Conservation (phyloP, 2,888 invertebrate species). For the Cephus sareptanus region DNA sequence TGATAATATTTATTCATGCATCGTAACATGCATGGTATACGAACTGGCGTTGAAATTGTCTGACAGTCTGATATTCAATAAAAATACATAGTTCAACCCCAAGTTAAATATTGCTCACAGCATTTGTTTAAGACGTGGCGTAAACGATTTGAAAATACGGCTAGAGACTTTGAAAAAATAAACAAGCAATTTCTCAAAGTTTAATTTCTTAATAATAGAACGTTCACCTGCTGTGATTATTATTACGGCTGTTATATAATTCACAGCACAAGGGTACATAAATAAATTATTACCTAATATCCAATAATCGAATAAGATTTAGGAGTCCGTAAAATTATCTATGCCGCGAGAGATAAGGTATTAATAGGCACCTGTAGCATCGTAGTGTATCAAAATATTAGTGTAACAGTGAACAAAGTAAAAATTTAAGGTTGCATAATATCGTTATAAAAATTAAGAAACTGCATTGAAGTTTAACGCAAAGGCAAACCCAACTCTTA, state of each 20-base stretch:
- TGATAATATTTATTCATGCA: not conserved
- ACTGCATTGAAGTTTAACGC: not conserved
- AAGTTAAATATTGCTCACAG: not conserved
- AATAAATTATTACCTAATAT: not conserved
- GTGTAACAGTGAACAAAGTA: not conserved
- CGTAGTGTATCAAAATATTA: not conserved
- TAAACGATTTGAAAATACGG: not conserved
- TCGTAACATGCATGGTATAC: not conserved
- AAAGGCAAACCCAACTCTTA: not conserved
- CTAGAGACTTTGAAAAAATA: not conserved
- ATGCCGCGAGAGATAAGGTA: not conserved
- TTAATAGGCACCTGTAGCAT: not conserved
- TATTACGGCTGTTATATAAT: not conserved
- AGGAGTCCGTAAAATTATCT: not conserved
- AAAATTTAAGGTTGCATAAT: not conserved
- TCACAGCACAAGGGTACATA: not conserved
- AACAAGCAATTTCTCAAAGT: not conserved
- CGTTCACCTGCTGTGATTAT: not conserved
- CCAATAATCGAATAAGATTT: not conserved
- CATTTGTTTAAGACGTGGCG: not conserved
- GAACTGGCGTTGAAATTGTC: not conserved
- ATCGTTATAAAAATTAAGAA: not conserved
- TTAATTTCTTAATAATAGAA: not conserved
- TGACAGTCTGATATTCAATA: not conserved
- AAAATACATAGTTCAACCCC: not conserved